Evolutionary conservation across 35 echinoderm and acorn worm genomes (phyloP).

Genomic region (Patiria miniata): DNA sequence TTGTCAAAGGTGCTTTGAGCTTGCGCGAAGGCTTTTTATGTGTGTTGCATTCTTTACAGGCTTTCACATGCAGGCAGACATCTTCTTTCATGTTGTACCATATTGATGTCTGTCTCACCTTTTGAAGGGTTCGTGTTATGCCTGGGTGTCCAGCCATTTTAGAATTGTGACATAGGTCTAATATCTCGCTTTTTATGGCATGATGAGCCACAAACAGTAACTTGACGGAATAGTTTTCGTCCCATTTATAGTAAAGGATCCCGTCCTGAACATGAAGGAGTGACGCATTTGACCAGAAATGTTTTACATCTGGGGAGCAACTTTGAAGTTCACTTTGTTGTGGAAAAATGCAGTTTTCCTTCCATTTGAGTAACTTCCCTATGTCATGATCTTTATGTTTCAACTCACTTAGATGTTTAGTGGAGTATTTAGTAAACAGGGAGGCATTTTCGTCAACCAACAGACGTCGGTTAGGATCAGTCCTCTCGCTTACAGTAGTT

Average conservation of each 20-base stretch:
- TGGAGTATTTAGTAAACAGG: too few species aligned
- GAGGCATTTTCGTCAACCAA: too few species aligned
- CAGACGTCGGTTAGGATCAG: too few species aligned
- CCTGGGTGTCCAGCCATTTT: conserved; percentile 54
- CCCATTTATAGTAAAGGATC: neutral
- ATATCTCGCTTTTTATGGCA: too few species aligned
- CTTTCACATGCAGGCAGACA: conserved; percentile 24
- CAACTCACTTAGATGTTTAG: too few species aligned
- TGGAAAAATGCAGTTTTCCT: neutral
- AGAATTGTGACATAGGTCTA: neutral
- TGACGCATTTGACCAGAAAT: neutral
- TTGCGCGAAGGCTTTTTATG: conserved; percentile 39
- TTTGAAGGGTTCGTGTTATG: conserved; percentile 5
- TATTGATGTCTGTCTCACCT: conserved; percentile 37
- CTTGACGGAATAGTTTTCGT: too few species aligned
- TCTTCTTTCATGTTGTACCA: conserved; percentile 30
- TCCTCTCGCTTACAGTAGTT: too few species aligned
- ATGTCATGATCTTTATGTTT: too few species aligned
- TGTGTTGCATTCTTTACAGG: conserved; percentile 35
- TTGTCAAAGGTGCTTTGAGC: conserved; percentile 36
- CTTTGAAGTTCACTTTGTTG: neutral
- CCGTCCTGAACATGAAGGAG: neutral
- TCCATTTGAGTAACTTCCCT: too few species aligned
- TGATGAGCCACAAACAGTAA: too few species aligned
- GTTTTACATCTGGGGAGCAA: neutral